Percentiles rank a stretch among this genome's conserved stretches.
These are phyloP conservation scores for Zelostemma sp. DNA, from an alignment of 1,140 invertebrate genomes.

Conservation along the genomic window DNA sequence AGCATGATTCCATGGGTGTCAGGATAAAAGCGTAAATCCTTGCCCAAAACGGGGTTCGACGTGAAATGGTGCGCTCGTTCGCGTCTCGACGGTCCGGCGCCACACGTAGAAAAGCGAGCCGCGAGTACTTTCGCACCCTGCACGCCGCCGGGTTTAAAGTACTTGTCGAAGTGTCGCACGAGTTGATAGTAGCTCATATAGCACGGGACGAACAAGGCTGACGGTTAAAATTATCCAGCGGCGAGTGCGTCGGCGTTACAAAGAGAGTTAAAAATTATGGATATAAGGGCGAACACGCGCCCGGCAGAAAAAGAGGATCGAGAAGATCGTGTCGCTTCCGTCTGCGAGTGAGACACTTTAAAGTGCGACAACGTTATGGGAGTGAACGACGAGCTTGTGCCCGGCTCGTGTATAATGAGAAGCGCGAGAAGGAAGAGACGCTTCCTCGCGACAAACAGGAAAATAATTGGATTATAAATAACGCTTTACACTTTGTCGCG, in stretches of 20 bases:
- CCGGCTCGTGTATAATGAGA: conserved; percentile 20
- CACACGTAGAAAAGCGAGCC: conserved; percentile 6
- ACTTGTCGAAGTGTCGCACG: conserved; percentile 43
- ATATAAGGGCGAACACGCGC: conserved; percentile 32
- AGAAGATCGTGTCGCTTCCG: neutral
- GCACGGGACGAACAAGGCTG: conserved; percentile 33
- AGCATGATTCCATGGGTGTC: too few species aligned
- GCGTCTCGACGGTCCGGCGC: conserved; percentile 52
- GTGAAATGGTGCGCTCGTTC: conserved; percentile 21
- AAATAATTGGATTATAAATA: conserved; percentile 48
- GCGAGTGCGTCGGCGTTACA: conserved; percentile 24
- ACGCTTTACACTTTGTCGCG: conserved; percentile 37
- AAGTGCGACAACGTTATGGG: conserved; percentile 23
- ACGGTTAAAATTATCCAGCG: conserved; percentile 47
- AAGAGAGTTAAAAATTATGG: conserved; percentile 46
- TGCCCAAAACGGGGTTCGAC: neutral
- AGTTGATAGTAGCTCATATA: conserved; percentile 37
- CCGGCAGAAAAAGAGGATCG: neutral
- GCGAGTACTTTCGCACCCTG: conserved; percentile 1
- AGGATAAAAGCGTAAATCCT: neutral
- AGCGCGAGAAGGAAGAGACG: conserved; percentile 28
- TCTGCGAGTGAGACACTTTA: neutral
- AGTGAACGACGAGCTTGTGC: conserved; percentile 32
- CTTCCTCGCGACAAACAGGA: conserved; percentile 41
- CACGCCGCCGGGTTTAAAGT: conserved; percentile 32